Base-by-base conservation (phyloP, 1,140 invertebrate genomes). In the Ridgeia piscesae region DNA sequence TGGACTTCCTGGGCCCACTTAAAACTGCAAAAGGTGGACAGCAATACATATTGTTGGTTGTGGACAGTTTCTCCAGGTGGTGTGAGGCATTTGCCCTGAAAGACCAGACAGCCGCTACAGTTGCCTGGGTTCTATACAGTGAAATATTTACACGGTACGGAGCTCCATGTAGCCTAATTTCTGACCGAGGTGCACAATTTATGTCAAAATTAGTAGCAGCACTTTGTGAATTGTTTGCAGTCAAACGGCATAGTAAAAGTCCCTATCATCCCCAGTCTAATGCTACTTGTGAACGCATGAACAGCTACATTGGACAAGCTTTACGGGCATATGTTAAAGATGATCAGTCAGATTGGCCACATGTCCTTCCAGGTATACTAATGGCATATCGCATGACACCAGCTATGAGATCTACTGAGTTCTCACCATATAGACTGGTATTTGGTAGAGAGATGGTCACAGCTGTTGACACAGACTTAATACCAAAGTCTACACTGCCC, bases 1-100 rank as follows among this genome's bases (percentile, higher is more conserved):
- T 94, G 34, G 94, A 94, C 89, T 91, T 94, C 50, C 14, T 94
- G 9, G 93, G 94, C 35, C 93, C 92, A 2, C 42, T 94, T 31
- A 92, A 94, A 50, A 31, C 14, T 33, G 93, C 92, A 50, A 58
- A 58, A 48, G 91, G 92, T 2, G 92, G 93, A 34, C 92, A 91
- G 48, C 92, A 93, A 77, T 94, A 94, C 50, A 89, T 94, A 31
- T 89, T 94, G 21, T 50, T 94, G 1, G 42, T 93, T 6, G 92
- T 94, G 35, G 94, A 94, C 50, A 92, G 91, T 50, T 93, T 92
- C 34, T 93, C 93, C 31, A 91, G 92, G 27, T 94, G 93, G 93
- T 35, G 88, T 88, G 94, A 94, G 92, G 92, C 92, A 6, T 93
- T 94, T 90, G 91, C 93, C 34, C 21, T 94, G 27, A 89, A 91